These are phyloP conservation scores for Limonius californicus DNA, from an alignment of 1,140 invertebrate species.

Conservation along the genomic window DNA sequence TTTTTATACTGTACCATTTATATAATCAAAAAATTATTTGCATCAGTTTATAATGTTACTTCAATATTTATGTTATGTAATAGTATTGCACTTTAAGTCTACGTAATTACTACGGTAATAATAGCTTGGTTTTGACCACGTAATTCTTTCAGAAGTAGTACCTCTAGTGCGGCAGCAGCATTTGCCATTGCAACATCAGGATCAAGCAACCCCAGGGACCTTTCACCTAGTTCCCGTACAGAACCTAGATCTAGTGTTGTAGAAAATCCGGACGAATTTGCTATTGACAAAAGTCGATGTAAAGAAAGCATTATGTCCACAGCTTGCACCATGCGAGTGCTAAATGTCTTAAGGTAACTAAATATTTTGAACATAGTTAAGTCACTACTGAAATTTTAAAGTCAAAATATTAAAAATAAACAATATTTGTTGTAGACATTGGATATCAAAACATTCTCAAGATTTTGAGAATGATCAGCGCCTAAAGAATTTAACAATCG, in stretches of 20 bases:
- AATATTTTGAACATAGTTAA: background rate
- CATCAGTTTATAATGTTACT: too few species aligned
- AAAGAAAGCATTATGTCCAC: slow-evolving; percentile 87
- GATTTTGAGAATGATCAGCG: slow-evolving; percentile 80
- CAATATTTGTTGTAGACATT: slow-evolving; percentile 49
- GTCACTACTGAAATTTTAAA: background rate
- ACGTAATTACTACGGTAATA: background rate
- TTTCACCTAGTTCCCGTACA: slow-evolving; percentile 37
- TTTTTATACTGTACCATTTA: too few species aligned
- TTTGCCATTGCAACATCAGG: slow-evolving; percentile 91
- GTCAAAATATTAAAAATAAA: background rate
- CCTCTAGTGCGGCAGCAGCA: slow-evolving; percentile 82
- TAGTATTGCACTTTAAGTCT: background rate
- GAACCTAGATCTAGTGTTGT: background rate
- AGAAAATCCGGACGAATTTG: slow-evolving; percentile 42
- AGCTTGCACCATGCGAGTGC: slow-evolving; percentile 88
- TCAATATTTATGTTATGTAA: too few species aligned
- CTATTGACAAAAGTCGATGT: slow-evolving; percentile 50
- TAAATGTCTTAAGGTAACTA: slow-evolving; percentile 73
- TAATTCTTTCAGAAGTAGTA: slow-evolving; percentile 70
- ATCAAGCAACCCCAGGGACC: slow-evolving; percentile 73
- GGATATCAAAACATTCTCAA: slow-evolving; percentile 68
- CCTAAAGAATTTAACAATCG: slow-evolving; percentile 74
- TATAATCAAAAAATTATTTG: too few species aligned
- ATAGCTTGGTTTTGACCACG: background rate